A percentile compares a stretch with the other conserved stretches of the same genome.
Evolutionary conservation across 2,113 vertebrate genomes (phyloP).

Genomic region (Petrocephalus microphthalmus): DNA sequence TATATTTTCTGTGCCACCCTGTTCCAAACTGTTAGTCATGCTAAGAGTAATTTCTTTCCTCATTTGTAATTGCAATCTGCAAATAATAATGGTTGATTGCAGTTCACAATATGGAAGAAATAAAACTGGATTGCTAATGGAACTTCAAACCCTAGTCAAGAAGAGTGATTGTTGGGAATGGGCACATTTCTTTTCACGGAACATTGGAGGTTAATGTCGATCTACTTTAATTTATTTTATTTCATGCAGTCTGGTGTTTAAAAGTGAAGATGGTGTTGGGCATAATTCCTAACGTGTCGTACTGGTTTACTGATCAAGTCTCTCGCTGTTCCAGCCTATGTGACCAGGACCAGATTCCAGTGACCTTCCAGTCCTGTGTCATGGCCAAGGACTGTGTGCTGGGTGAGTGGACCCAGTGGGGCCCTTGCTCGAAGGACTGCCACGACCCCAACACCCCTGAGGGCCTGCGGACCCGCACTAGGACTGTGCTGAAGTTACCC

Average conservation of each 20-base stretch:
- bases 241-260: not conserved
- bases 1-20: constrained; percentile 30
- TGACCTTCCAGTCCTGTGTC: constrained; percentile 85
- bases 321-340: constrained; percentile 69
- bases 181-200: not conserved
- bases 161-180: not conserved
- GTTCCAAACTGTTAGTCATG: constrained; percentile 48
- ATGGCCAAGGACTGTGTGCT: constrained; percentile 80
- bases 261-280: not conserved
- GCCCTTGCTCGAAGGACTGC: constrained; percentile 79
- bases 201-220: not conserved
- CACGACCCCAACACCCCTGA: constrained; percentile 56
- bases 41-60: constrained; percentile 36
- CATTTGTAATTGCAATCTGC: constrained; percentile 37
- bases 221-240: not conserved
- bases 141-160: not conserved
- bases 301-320: not conserved
- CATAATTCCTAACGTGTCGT: not conserved
- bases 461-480: constrained; percentile 65
- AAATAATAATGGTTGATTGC: constrained; percentile 22
- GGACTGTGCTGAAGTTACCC: constrained; percentile 73
- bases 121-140: not conserved
- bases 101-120: not conserved
- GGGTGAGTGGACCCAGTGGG: constrained; percentile 82
- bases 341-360: constrained; percentile 72